Percentiles rank a stretch among this genome's conserved stretches.
These are phyloP conservation scores for Heliconius hermathena DNA, from an alignment of 1,140 invertebrate species.

Conservation along the genomic window DNA sequence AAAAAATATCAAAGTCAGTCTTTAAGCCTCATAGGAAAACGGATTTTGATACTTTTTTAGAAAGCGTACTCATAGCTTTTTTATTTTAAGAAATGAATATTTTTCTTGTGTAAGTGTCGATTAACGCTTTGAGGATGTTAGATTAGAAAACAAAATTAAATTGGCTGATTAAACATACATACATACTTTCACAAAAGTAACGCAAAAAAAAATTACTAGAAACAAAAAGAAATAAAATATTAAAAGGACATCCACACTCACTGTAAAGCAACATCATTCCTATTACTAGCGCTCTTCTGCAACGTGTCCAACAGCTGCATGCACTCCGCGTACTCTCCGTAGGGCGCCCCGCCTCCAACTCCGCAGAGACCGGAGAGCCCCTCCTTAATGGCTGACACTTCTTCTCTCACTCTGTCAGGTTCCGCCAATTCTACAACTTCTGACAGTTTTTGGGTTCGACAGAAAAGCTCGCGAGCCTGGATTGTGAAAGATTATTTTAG, in stretches of 20 bases:
- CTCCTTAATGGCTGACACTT: constrained; percentile 43
- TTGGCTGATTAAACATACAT: too few relatives aligned
- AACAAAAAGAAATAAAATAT: background rate
- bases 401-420: constrained; percentile 46
- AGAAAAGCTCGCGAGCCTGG: constrained; percentile 63
- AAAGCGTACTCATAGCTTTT: too few relatives aligned
- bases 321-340: constrained; percentile 55
- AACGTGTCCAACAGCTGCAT: constrained; percentile 50
- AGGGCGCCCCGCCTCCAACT: constrained; percentile 47
- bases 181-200: too few relatives aligned
- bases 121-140: too few relatives aligned
- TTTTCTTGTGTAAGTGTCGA: too few relatives aligned
- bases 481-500: background rate
- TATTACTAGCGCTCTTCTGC: constrained; percentile 42
- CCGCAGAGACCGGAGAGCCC: constrained; percentile 50
- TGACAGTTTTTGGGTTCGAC: constrained; percentile 57
- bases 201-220: background rate
- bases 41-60: too few relatives aligned
- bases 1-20: too few relatives aligned
- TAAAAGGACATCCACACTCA: constrained; percentile 42
- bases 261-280: constrained; percentile 56
- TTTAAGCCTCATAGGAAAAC: too few relatives aligned
- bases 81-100: too few relatives aligned
- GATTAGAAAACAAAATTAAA: too few relatives aligned
- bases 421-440: constrained; percentile 59